Percentiles rank a stretch among this genome's conserved stretches.
These are phyloP conservation scores for Laterallus jamaicensis DNA, from an alignment of 2,113 vertebrate species.

Conservation along the genomic window DNA sequence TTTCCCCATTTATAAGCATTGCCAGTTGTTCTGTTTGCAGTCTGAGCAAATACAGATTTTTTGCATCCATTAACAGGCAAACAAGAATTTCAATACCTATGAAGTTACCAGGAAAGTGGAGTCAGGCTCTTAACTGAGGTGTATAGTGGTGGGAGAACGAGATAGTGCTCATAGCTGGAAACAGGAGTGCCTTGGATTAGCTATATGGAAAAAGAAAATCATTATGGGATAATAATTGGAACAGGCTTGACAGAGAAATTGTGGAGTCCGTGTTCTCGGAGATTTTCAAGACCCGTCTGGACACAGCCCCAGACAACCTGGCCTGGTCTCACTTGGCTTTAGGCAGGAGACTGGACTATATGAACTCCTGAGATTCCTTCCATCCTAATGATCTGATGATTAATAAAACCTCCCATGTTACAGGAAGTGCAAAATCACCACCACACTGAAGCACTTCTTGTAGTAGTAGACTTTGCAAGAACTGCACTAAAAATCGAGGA, in stretches of 20 bases:
- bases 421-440: neutral
- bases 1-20: neutral
- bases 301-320: neutral
- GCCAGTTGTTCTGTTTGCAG: neutral
- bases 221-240: neutral
- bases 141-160: neutral
- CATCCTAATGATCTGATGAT: neutral
- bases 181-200: neutral
- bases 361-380: neutral
- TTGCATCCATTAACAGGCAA: neutral
- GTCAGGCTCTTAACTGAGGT: neutral
- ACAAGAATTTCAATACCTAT: neutral
- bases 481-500: neutral
- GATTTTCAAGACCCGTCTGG: neutral
- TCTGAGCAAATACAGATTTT: neutral
- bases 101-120: neutral
- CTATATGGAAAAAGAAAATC: neutral
- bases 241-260: neutral
- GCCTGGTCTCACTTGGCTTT: neutral
- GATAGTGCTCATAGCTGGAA: neutral
- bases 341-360: neutral
- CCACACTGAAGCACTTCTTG: neutral
- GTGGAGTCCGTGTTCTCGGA: neutral
- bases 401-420: neutral
- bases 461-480: neutral